Base-by-base conservation (phyloP, 2,888 invertebrate species). In the Acleris laterana region DNA sequence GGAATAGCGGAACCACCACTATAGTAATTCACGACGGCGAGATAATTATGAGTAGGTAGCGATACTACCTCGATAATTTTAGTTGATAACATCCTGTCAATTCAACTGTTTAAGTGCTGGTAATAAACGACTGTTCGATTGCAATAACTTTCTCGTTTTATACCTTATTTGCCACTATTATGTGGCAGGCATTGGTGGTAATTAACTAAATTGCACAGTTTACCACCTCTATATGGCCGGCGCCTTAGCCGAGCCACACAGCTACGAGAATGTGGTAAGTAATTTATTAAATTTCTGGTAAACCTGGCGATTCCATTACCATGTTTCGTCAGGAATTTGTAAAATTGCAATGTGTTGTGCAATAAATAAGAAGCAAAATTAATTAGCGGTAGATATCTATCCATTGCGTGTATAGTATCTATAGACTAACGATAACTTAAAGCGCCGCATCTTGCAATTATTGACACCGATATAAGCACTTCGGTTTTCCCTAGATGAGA, bases 1-100 rank as follows among this genome's bases (percentile, higher is more conserved):
- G 53, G 64, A 80, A 71, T 79, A 81, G 81, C 61, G 51, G 46
- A 63, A 60, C 63, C 46, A 51, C 13, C 17, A 38, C 55, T 57
- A 46, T 50, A 59, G 63, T 62, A 49, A 48, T 48, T 50, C 22
- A 59, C 25, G 63, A 20, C 32, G 38, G 48, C 16, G 42, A 55
- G 42, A 53, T 56, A 56, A 46, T 65, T 61, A 65, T 46, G 60
- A 56, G 7, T 38, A 20, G 48, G 7, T 38, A 20, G 48, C 19
- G 48, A 11, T 50, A 19, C 19, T 11, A 49, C 60, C 55, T 42
- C 56, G 46, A 50, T 56, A 65, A 65, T 65, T 65, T 65, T 46
- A 44, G 50, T 55, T 60, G 60, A 65, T 65, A 65, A 65, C 60
- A 65, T 65, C 60, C 56, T 57, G 57, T 62, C 44, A 32, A 55